Evolutionary conservation across 2,888 invertebrate species (phyloP).

Genomic region (Dichetophora obliterata): DNA sequence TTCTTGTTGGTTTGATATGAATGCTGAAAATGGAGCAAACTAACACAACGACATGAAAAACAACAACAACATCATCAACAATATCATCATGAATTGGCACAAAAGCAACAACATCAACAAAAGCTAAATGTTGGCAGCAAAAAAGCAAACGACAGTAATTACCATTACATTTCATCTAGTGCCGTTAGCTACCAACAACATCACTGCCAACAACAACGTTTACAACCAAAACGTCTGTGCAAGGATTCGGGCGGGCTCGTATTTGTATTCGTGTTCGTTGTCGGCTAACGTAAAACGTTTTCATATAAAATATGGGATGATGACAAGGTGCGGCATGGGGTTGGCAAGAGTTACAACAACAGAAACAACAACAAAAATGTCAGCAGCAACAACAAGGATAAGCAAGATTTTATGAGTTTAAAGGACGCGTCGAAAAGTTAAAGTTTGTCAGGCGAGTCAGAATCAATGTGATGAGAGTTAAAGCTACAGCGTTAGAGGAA

Average conservation of each 20-base stretch:
- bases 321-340: neutral
- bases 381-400: conserved; percentile 20
- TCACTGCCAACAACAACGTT: conserved; percentile 21
- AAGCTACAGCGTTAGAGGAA: neutral
- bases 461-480: neutral
- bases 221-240: conserved; percentile 24
- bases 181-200: conserved; percentile 30
- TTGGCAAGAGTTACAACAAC: neutral
- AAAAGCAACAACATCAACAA: conserved; percentile 17
- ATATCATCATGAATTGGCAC: neutral
- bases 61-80: conserved; percentile 18
- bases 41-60: conserved; percentile 23
- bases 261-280: neutral
- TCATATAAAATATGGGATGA: neutral
- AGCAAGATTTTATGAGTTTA: conserved; percentile 10
- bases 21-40: conserved; percentile 45
- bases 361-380: conserved; percentile 9
- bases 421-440: conserved; percentile 28
- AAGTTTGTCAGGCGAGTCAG: conserved; percentile 11
- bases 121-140: conserved; percentile 25
- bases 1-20: conserved; percentile 12
- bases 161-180: conserved; percentile 43
- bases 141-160: conserved; percentile 41
- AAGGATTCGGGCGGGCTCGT: conserved; percentile 43
- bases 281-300: too few relatives aligned